Evolutionary conservation across 2,113 vertebrate genomes (phyloP), one percentile per base, ranked within the genome.

Genomic region (Corvus cornix): DNA sequence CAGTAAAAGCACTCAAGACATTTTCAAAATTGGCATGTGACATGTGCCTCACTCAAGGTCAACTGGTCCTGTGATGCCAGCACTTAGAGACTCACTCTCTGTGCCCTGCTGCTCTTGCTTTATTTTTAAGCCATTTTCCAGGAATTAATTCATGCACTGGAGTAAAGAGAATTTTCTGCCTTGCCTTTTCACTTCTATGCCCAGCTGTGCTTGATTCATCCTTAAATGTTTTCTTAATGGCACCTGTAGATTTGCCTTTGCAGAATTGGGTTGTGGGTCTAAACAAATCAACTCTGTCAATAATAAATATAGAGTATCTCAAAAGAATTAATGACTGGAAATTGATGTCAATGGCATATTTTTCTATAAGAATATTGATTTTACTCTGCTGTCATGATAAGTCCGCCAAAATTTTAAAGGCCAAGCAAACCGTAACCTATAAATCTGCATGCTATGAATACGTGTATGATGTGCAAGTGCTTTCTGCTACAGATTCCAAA

Each of bases 341-440:
- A 76, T 21, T 89, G 11, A 94, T 68, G 23, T 58, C 23, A 69
- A 10, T 53, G 12, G 35, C 24, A 62, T 82, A 49, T 87, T 87
- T 95, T 95, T 91, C 69, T 75, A 89, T 76, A 73, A 68, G 21
- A 81, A 49, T 87, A 93, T 73, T 83, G 69, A 94, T 96, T 92
- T 82, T 16, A 44, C 16, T 60, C 43, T 70, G 27, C 9, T 75
- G 22, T 67, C 90, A 78, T 84, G 23, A 56, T 59, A 86, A 67
- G 23, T 30, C 28, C 64, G 58, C 37, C 41, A 75, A 79, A 85
- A 79, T 66, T 82, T 89, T 74, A 79, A 79, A 82, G 84, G n/a
- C 31, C 7, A 44, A 75, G 37, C 62, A 95, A 76, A 96, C 11
- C 49, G 28, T 31, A 60, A 41, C 6, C 11, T 64, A 31, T 56